Conservation (phyloP, 2,888 invertebrate species). For the Amblyjoppa proteus region DNA sequence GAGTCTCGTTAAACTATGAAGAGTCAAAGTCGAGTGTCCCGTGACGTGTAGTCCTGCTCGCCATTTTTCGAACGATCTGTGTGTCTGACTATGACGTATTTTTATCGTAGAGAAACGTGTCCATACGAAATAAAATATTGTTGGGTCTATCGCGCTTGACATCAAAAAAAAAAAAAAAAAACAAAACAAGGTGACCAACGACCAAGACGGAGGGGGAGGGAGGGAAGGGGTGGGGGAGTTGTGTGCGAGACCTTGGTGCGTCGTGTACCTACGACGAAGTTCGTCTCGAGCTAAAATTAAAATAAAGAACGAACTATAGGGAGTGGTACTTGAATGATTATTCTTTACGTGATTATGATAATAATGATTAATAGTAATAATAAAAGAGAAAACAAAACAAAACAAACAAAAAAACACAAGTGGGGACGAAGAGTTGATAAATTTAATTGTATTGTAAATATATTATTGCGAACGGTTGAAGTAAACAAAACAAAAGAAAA, state of each 20-base stretch:
- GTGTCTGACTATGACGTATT: constrained; percentile 1
- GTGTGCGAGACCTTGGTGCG: constrained; percentile 7
- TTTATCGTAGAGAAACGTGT: neutral
- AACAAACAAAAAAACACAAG: constrained; percentile 9
- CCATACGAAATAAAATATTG: neutral
- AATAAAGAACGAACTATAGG: constrained; percentile 17
- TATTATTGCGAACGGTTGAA: constrained; percentile 19
- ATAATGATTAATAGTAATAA: constrained; percentile 57
- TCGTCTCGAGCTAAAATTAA: constrained; percentile 10
- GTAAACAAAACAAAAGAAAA: neutral
- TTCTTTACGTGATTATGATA: constrained; percentile 61
- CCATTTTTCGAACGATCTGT: constrained; percentile 10
- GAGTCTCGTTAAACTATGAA: neutral
- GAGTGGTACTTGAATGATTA: constrained; percentile 48
- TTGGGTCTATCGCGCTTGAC: constrained; percentile 6
- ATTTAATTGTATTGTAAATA: constrained; percentile 62
- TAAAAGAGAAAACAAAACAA: constrained; percentile 31
- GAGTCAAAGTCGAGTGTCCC: constrained; percentile 5
- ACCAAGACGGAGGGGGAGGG: neutral
- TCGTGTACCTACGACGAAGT: neutral
- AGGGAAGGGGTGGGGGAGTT: neutral
- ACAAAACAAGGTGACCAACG: neutral
- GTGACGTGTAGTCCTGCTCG: neutral
- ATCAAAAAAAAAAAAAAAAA: neutral
- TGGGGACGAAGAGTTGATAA: constrained; percentile 53